A percentile compares a stretch with the other conserved stretches of the same genome.
Conservation (phyloP, 2,888 invertebrate species). For the Caenorhabditis imperialis region DNA sequence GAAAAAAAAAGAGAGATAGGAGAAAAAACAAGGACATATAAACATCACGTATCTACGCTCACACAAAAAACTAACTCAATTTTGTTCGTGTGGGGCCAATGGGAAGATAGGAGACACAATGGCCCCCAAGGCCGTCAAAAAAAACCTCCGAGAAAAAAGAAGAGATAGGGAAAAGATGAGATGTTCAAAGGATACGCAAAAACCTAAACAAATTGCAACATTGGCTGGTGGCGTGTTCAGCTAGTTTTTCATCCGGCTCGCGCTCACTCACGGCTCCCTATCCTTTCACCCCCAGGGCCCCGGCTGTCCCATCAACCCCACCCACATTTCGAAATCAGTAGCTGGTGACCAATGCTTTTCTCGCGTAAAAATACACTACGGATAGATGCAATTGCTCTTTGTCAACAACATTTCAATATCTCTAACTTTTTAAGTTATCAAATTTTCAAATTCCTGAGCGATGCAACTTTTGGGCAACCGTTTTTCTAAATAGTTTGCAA, state of each 20-base stretch:
- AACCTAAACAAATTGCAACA: constrained; percentile 32
- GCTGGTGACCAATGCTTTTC: constrained; percentile 33
- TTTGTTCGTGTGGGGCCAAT: constrained; percentile 31
- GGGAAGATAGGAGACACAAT: constrained; percentile 41
- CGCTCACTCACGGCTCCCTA: background rate
- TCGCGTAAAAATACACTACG: constrained; percentile 27
- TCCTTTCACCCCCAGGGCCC: background rate
- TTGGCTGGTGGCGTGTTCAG: constrained; percentile 33
- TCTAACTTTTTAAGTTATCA: too few relatives aligned
- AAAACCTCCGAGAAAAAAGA: constrained; percentile 9
- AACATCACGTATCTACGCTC: constrained; percentile 42
- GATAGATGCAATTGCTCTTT: too few relatives aligned
- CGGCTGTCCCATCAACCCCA: constrained; percentile 29
- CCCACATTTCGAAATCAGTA: constrained; percentile 46
- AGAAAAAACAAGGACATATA: constrained; percentile 42
- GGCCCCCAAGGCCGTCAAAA: constrained; percentile 29
- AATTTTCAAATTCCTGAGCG: too few relatives aligned
- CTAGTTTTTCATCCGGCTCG: constrained; percentile 22
- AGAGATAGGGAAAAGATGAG: constrained; percentile 29
- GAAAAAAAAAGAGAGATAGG: constrained; percentile 31
- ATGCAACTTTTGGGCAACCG: too few relatives aligned
- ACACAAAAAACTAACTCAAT: constrained; percentile 47
- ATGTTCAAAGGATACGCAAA: constrained; percentile 29
- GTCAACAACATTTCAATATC: too few relatives aligned
- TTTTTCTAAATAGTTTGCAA: constrained; percentile 15